phyloP scores from a whole-genome alignment of 2,113 vertebrate genomes.

The Suncus etruscus region DNA sequence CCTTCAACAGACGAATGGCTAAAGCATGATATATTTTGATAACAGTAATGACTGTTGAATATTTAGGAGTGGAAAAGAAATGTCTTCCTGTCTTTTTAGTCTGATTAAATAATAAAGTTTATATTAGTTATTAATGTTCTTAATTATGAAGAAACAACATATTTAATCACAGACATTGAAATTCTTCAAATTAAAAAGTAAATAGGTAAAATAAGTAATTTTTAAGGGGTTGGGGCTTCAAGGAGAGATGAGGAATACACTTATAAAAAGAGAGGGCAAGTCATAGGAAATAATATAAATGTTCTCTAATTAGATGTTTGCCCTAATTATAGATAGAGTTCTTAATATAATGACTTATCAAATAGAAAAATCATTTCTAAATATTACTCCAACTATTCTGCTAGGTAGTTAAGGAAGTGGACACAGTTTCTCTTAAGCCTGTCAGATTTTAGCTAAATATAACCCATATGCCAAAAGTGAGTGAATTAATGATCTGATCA shows the following conservation, averaged over 20 bases:
- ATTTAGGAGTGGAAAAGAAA: neutral
- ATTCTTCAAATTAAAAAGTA: neutral
- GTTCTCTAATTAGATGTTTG: neutral
- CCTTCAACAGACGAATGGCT: too few species aligned
- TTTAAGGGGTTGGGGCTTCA: neutral
- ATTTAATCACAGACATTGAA: neutral
- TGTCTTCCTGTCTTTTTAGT: neutral
- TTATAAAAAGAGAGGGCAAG: neutral
- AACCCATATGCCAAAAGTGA: neutral
- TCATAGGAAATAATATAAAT: neutral
- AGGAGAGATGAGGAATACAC: neutral
- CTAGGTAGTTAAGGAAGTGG: neutral
- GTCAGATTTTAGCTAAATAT: neutral
- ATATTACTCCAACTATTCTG: neutral
- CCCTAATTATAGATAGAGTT: neutral
- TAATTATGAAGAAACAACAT: neutral
- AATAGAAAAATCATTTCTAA: neutral
- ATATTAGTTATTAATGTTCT: neutral
- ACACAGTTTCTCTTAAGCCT: neutral
- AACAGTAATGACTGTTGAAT: neutral
- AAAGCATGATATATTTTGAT: neutral
- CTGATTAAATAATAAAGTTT: neutral
- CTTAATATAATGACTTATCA: neutral
- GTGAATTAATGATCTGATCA: neutral
- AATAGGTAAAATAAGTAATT: neutral